A percentile compares a stretch with the other conserved stretches of the same genome.
phyloP scores from a whole-genome alignment of 2,113 vertebrate species.

The Strigops habroptila region DNA sequence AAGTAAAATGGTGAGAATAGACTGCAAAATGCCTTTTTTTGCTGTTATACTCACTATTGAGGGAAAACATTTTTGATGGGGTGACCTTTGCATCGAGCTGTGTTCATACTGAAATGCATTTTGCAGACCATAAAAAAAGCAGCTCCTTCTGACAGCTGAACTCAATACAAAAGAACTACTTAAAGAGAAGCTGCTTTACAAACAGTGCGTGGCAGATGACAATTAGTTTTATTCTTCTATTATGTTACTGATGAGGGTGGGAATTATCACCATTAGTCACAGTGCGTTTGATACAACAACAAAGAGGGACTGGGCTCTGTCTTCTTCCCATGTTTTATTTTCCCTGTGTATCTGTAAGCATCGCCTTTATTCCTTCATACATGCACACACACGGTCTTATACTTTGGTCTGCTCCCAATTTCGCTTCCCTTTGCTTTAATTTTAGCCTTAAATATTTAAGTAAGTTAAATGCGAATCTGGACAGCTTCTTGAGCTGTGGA shows the following conservation, averaged over 20 bases:
- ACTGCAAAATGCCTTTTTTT: conserved; percentile 17
- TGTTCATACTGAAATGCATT: conserved; percentile 36
- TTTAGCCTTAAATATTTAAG: not conserved
- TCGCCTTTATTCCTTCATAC: accelerated
- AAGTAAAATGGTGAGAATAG: conserved; percentile 27
- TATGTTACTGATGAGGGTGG: not conserved
- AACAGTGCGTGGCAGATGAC: conserved; percentile 45
- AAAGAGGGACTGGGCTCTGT: not conserved
- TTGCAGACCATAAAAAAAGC: conserved; percentile 34
- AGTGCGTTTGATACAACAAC: not conserved
- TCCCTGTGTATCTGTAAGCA: not conserved
- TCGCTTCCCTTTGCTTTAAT: not conserved
- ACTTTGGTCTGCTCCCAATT: not conserved
- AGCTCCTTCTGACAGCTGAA: conserved; percentile 37
- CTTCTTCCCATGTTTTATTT: not conserved
- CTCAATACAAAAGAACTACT: conserved; percentile 19
- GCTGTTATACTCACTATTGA: conserved; percentile 18
- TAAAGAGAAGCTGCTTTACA: conserved; percentile 48
- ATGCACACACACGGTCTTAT: accelerated
- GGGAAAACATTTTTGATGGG: conserved; percentile 62
- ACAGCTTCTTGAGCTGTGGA: not conserved
- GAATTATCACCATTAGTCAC: not conserved
- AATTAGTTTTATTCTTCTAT: conserved; percentile 37
- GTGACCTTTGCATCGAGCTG: conserved; percentile 61
- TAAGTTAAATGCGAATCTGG: not conserved